Evolutionary conservation across 2,888 invertebrate genomes (phyloP).

Genomic region (Anorthoa munda): DNA sequence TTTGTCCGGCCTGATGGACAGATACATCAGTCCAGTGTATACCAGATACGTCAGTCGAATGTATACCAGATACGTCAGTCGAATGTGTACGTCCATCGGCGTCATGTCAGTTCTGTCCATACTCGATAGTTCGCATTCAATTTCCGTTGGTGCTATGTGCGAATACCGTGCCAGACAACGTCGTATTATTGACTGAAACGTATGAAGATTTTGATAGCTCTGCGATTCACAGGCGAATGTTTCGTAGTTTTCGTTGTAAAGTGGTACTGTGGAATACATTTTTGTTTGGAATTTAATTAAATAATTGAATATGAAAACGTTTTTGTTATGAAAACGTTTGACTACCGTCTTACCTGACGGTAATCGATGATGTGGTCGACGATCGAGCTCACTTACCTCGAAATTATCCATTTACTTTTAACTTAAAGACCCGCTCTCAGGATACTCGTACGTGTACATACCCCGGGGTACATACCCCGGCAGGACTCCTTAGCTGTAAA

Average conservation of each 20-base stretch:
- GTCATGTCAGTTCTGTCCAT: conserved; percentile 76
- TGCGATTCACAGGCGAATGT: conserved; percentile 33
- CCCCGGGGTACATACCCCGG: no score
- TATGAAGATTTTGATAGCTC: conserved; percentile 69
- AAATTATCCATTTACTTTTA: no score
- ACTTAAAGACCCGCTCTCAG: no score
- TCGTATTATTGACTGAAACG: conserved; percentile 75
- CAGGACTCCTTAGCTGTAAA: not conserved
- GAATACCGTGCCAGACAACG: conserved; percentile 72
- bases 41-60: conserved; percentile 73
- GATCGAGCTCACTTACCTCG: no score
- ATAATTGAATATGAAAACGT: not conserved
- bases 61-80: conserved; percentile 77
- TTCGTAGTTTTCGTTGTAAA: conserved; percentile 28
- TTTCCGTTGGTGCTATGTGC: conserved; percentile 79
- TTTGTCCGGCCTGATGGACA: conserved; percentile 78
- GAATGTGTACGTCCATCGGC: conserved; percentile 74
- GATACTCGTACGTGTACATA: no score
- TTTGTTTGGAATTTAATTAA: conserved; percentile 17
- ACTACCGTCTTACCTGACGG: no score
- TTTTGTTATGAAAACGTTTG: no score
- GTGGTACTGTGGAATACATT: not conserved
- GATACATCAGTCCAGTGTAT: conserved; percentile 77
- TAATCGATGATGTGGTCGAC: no score
- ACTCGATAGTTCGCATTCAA: conserved; percentile 83